phyloP scores from a whole-genome alignment of 2,113 vertebrate genomes.

The Odocoileus virginianus region DNA sequence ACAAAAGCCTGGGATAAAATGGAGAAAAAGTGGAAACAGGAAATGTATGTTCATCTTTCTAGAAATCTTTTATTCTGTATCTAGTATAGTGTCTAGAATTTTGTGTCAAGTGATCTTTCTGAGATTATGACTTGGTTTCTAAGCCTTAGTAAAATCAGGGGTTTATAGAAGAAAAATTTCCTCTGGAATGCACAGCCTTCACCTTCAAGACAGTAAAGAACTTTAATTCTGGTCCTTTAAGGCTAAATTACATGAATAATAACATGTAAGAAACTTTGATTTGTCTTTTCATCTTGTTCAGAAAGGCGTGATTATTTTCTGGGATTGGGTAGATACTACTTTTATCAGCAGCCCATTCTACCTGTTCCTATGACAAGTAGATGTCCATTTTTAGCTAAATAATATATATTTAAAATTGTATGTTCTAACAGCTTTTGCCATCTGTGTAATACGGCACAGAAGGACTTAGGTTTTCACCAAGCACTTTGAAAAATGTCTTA shows the following conservation, averaged over 20 bases:
- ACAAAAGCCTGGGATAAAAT: background rate
- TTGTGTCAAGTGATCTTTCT: background rate
- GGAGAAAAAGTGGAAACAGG: background rate
- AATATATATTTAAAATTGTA: background rate
- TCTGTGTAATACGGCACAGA: background rate
- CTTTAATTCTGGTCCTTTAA: background rate
- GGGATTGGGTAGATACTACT: background rate
- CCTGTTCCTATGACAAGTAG: slow-evolving; percentile 9
- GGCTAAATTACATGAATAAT: background rate
- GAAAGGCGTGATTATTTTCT: background rate
- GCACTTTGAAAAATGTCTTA: slow-evolving; percentile 51
- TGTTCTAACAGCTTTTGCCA: slow-evolving; percentile 20
- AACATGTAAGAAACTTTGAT: background rate
- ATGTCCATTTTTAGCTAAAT: slow-evolving; percentile 33
- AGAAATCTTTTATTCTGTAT: background rate
- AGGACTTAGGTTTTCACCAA: background rate
- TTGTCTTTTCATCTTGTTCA: background rate
- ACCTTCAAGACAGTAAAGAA: background rate
- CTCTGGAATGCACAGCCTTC: background rate
- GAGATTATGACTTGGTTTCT: background rate
- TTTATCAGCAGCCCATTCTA: background rate
- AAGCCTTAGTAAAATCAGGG: background rate
- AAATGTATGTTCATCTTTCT: background rate
- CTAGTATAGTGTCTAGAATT: background rate
- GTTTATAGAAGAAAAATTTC: background rate